Conservation (phyloP, 1,140 invertebrate species). For the Drosophila seguyi region DNA sequence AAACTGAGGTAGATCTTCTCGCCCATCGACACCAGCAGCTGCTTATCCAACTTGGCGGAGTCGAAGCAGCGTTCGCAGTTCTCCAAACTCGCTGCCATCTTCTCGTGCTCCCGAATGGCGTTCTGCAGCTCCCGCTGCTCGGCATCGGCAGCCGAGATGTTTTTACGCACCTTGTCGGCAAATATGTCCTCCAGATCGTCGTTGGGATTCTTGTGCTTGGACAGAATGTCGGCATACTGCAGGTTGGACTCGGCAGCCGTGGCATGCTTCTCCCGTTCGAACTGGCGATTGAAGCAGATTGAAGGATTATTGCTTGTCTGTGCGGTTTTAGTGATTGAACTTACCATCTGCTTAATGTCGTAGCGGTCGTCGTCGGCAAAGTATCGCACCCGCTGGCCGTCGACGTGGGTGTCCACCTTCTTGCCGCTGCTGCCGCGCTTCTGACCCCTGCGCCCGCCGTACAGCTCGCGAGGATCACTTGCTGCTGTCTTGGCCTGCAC, state of each 20-base stretch:
- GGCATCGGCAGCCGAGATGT: conserved; percentile 88
- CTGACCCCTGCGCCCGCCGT: conserved; percentile 85
- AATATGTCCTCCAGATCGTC: conserved; percentile 96
- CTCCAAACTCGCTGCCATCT: conserved; percentile 87
- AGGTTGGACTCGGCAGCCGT: conserved; percentile 93
- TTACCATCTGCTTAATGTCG: conserved; percentile 94
- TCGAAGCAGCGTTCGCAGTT: conserved; percentile 94
- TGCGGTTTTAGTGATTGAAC: conserved; percentile 12
- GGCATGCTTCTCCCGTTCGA: conserved; percentile 94
- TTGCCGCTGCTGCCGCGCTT: conserved; percentile 87
- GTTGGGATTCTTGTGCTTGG: conserved; percentile 89
- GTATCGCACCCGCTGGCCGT: conserved; percentile 91
- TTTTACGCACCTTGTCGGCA: conserved; percentile 86
- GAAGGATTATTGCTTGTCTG: background rate
- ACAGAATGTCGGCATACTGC: conserved; percentile 91
- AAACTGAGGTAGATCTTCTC: conserved; percentile 93
- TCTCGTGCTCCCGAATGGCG: conserved; percentile 91
- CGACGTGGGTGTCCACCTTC: conserved; percentile 90
- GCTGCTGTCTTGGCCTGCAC: conserved; percentile 24
- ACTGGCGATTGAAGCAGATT: conserved; percentile 86
- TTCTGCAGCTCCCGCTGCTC: conserved; percentile 88
- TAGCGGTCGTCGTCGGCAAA: conserved; percentile 96
- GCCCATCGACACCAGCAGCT: conserved; percentile 94
- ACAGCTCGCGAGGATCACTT: conserved; percentile 43
- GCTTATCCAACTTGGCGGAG: conserved; percentile 92